phyloP scores from a whole-genome alignment of 1,140 invertebrate species.

The Trachelipus rathkii region DNA sequence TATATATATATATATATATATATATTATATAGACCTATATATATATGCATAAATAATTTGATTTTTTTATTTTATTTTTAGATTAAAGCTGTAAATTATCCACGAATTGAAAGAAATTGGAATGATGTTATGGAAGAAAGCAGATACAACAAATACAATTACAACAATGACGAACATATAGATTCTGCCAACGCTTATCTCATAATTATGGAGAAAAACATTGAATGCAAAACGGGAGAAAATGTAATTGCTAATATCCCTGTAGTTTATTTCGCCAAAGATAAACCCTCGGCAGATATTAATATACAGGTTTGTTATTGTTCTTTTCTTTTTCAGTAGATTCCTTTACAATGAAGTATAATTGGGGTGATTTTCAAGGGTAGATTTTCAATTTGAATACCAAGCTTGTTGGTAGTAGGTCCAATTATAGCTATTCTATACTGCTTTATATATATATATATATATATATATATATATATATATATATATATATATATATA shows the following conservation, averaged over 20 bases:
- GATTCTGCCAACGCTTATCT: background rate
- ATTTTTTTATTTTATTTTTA: background rate
- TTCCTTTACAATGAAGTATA: no score
- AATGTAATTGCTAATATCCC: background rate
- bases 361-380: no score
- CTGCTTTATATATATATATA: no score
- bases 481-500: no score
- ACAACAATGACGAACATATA: background rate
- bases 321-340: no score
- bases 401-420: no score
- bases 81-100: background rate
- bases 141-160: background rate
- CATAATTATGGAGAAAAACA: background rate
- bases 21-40: no score
- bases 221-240: background rate
- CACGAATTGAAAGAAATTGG: background rate
- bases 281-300: background rate
- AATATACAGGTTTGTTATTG: background rate
- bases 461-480: no score
- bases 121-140: constrained; percentile 6
- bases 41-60: no score
- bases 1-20: no score
- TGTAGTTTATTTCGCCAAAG: background rate
- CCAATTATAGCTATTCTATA: no score
- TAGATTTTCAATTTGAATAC: no score